phyloP scores from a whole-genome alignment of 2,888 invertebrate genomes.

The Timema cristinae region DNA sequence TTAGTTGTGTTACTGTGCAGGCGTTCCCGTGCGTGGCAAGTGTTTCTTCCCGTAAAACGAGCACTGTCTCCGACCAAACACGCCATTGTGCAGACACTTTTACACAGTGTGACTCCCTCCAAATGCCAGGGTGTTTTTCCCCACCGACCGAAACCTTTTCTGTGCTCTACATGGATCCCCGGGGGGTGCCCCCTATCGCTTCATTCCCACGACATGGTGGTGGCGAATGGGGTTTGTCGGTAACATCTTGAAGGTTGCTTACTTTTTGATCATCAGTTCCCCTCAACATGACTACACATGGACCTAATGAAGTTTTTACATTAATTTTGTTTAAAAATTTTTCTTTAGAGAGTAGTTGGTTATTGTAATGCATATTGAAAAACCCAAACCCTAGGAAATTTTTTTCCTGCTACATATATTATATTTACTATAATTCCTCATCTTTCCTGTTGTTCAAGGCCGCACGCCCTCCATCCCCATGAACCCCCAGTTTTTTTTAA shows the following conservation, averaged over 20 bases:
- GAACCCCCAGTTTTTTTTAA: too few relatives aligned
- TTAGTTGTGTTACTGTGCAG: constrained; percentile 36
- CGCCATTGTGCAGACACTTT: constrained; percentile 46
- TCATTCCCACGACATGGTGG: constrained; percentile 63
- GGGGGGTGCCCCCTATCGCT: constrained; percentile 57
- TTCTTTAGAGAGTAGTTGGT: too few relatives aligned
- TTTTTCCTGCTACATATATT: too few relatives aligned
- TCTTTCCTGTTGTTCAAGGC: too few relatives aligned
- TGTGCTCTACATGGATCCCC: constrained; percentile 56
- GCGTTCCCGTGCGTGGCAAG: constrained; percentile 56
- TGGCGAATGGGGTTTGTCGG: constrained; percentile 61
- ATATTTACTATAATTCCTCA: too few relatives aligned
- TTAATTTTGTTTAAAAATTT: too few relatives aligned
- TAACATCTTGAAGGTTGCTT: constrained; percentile 38
- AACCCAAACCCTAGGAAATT: too few relatives aligned
- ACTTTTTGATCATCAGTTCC: too few relatives aligned
- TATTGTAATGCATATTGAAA: too few relatives aligned
- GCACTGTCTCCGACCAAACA: constrained; percentile 56
- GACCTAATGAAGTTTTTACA: too few relatives aligned
- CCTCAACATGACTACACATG: too few relatives aligned
- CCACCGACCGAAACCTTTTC: constrained; percentile 59
- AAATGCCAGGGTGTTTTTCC: constrained; percentile 53
- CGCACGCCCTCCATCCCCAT: too few relatives aligned
- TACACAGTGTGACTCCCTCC: constrained; percentile 48
- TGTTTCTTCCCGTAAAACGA: constrained; percentile 55